Conservation (phyloP, 2,113 vertebrate genomes). For the Cariama cristata region DNA sequence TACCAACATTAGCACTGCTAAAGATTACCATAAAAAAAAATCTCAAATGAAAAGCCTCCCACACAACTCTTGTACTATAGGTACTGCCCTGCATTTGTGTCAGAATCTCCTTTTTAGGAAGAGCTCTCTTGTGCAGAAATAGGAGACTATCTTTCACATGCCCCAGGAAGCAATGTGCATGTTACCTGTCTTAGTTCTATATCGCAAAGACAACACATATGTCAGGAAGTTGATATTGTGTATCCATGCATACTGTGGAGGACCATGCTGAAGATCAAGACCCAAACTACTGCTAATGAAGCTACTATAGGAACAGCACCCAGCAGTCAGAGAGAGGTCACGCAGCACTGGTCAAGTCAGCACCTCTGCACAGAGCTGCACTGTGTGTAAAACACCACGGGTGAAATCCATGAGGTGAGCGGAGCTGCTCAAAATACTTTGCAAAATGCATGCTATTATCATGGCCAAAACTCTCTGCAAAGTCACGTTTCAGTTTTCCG, state of each 20-base stretch:
- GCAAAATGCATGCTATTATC: not conserved
- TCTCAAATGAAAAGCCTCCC: not conserved
- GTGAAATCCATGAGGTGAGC: not conserved
- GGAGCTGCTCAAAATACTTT: not conserved
- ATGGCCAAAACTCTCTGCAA: not conserved
- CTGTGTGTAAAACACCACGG: fast-evolving
- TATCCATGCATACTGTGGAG: not conserved
- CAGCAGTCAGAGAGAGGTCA: fast-evolving
- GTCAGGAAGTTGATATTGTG: not conserved
- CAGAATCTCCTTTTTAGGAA: not conserved
- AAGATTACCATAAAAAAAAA: not conserved
- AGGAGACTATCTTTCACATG: not conserved
- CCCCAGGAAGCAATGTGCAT: not conserved
- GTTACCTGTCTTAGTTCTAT: not conserved
- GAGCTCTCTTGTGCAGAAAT: not conserved
- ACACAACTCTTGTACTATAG: not conserved
- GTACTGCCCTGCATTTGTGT: not conserved
- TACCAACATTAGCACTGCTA: not conserved
- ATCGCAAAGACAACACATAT: not conserved
- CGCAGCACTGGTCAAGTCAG: not conserved
- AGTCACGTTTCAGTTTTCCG: fast-evolving
- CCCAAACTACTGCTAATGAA: not conserved
- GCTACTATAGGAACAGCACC: not conserved
- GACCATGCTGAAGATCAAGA: not conserved
- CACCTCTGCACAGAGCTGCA: not conserved